Evolutionary conservation across 2,888 invertebrate genomes (phyloP).

Genomic region (Cryptophagus acutangulus): DNA sequence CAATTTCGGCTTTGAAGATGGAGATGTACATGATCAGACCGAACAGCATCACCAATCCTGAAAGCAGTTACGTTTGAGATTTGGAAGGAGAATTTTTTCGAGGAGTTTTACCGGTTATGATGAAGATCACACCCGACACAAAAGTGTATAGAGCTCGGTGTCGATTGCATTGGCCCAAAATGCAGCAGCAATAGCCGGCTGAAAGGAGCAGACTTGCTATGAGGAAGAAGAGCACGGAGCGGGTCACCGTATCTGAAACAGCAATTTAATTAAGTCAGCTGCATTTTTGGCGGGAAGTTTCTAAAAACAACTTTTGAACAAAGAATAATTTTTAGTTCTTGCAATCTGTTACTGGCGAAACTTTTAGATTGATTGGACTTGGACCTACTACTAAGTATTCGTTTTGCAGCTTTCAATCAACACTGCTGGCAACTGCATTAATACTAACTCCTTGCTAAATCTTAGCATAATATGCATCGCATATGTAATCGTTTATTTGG

Average conservation of each 20-base stretch:
- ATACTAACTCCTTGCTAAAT: no score
- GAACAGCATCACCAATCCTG: constrained; percentile 84
- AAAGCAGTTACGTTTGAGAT: constrained; percentile 32
- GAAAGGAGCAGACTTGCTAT: constrained; percentile 71
- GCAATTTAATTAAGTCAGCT: no score
- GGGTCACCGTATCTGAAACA: constrained; percentile 77
- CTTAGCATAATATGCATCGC: no score
- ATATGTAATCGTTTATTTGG: no score
- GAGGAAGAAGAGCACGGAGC: constrained; percentile 77
- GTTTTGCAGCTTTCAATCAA: no score
- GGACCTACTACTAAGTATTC: no score
- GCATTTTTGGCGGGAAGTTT: no score
- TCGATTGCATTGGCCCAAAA: constrained; percentile 73
- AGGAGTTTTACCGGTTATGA: constrained; percentile 68
- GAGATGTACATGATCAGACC: constrained; percentile 92
- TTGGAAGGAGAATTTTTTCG: not conserved
- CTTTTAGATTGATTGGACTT: no score
- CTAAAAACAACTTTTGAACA: no score
- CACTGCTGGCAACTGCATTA: no score
- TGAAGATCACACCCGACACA: constrained; percentile 80
- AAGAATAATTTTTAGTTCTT: no score
- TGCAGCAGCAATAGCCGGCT: constrained; percentile 74
- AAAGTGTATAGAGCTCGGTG: constrained; percentile 76
- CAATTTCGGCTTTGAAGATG: constrained; percentile 85
- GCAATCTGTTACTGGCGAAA: no score